Base-by-base conservation (phyloP, 2,888 invertebrate species). In the Megalurothrips usitatus region DNA sequence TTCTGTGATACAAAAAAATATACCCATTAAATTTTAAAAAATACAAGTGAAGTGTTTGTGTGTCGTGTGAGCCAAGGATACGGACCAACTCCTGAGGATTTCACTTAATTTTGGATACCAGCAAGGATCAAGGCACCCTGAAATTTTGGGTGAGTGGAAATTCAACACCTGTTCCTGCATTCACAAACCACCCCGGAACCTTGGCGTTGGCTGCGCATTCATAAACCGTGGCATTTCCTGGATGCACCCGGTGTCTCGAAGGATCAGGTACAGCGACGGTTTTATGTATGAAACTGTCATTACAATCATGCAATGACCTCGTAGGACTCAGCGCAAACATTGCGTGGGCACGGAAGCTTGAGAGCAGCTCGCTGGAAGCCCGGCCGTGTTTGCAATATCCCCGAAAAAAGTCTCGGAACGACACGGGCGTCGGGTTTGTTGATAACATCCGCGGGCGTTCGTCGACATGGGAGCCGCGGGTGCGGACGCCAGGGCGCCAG, bases 21-120 rank as follows among this genome's bases (percentile, higher is more conserved):
- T 58, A n/a, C 17, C n/a, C 19, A n/a, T 19, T 17, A 17, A 58
- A 43, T 43, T 43, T 43, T 2, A n/a, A 10, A 26, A n/a, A 75
- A 26, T 26, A 9, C 12, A 26, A 75, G 68, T 1, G 68, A 23
- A 26, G 68, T 75, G 68, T 26, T 12, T 26, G 68, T 26, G 26
- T 11, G 68, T 75, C 12, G 68, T 75, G 23, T 26, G 68, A 75
- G 4, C 8, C n/a, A 75, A 75, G 68, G 68, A 75, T 75, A 26
- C 26, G 68, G 68, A 8, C 68, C 12, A 4, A 58, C 58, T 43
- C 58, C 19, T 19, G 19, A 58, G 58, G 68, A 75, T 26, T 75
- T 58, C 58, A 58, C 58, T 26, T 75, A 75, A 75, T 12, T 68
- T 75, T 75, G 68, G 68, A 75, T 75, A 75, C 68, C 26, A 75